phyloP scores from a whole-genome alignment of 2,888 invertebrate genomes.

The Eupithecia insigniata region DNA sequence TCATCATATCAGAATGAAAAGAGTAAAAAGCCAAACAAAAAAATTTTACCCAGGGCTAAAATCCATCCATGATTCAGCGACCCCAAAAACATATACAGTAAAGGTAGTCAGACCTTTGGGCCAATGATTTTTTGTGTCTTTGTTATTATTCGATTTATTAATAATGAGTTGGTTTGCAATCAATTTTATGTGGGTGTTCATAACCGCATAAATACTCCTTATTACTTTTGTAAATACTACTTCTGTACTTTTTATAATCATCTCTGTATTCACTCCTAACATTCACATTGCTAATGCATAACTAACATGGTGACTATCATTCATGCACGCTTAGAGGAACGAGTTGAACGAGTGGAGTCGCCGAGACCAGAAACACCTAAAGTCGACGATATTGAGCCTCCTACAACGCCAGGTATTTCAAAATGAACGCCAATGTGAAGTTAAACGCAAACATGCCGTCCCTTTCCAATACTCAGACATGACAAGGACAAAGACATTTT shows the following conservation, averaged over 20 bases:
- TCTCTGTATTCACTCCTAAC: constrained; percentile 22
- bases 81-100: too few species aligned
- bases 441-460: background rate
- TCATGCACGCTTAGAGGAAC: constrained; percentile 65
- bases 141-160: background rate
- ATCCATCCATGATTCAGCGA: too few species aligned
- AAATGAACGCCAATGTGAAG: background rate
- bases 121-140: too few species aligned
- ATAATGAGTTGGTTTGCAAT: background rate
- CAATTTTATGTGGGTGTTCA: background rate
- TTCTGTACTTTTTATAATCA: background rate
- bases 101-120: too few species aligned
- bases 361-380: constrained; percentile 61
- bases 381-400: constrained; percentile 66
- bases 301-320: constrained; percentile 44
- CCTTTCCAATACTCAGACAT: background rate
- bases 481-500: background rate
- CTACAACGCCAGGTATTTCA: constrained; percentile 74
- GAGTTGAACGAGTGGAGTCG: constrained; percentile 59
- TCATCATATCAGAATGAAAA: background rate
- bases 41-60: too few species aligned
- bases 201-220: background rate
- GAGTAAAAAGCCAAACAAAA: too few species aligned
- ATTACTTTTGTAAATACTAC: background rate
- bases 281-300: constrained; percentile 28